Percentiles rank a stretch among this genome's conserved stretches.
phyloP scores from a whole-genome alignment of 2,113 vertebrate genomes.

The Gulo gulo region DNA sequence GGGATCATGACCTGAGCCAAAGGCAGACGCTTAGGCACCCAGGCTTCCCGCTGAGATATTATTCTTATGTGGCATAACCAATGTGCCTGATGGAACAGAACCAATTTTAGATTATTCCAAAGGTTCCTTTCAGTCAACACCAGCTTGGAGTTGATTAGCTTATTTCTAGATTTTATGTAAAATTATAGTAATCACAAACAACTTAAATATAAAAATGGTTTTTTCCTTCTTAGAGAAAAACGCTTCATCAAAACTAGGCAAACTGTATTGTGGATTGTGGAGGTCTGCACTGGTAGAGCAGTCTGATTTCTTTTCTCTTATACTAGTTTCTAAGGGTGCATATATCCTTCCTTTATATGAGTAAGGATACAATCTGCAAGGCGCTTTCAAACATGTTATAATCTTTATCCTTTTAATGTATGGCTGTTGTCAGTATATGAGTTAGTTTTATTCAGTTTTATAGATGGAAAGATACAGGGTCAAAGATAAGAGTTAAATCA shows the following conservation, averaged over 20 bases:
- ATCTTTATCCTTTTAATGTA: background rate
- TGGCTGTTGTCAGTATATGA: background rate
- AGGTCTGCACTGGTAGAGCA: background rate
- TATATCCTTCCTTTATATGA: background rate
- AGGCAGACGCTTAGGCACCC: too few relatives aligned
- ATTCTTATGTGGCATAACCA: background rate
- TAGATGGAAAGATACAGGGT: background rate
- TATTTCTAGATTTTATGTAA: background rate
- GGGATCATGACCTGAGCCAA: too few relatives aligned
- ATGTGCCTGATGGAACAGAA: background rate
- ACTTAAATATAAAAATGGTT: background rate
- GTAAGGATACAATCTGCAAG: background rate
- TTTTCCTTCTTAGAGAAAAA: conserved; percentile 23
- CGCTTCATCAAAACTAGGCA: background rate
- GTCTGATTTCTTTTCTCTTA: background rate
- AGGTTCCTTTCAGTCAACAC: background rate
- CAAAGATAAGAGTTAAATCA: background rate
- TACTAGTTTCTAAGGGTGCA: background rate
- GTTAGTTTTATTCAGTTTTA: background rate
- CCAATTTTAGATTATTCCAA: background rate
- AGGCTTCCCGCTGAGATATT: background rate
- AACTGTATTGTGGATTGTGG: background rate
- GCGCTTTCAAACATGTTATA: background rate
- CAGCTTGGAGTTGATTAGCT: background rate
- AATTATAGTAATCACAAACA: background rate